Percentiles rank a stretch among this genome's conserved stretches.
Conservation (phyloP, 2,888 invertebrate species). For the Euplexia lucipara region DNA sequence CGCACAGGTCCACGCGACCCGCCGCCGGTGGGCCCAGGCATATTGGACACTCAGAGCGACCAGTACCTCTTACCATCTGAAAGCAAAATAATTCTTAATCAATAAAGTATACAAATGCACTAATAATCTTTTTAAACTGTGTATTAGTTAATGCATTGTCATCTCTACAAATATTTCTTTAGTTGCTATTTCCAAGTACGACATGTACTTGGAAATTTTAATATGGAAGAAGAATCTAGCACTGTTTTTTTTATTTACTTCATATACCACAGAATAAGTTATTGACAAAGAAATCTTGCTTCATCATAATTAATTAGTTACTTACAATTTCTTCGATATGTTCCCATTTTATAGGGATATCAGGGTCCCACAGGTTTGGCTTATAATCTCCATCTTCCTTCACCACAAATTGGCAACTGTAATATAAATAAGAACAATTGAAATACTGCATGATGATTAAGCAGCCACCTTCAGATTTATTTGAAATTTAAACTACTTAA, state of each 20-base stretch:
- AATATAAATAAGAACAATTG: conserved; percentile 49
- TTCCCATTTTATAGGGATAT: conserved; percentile 97
- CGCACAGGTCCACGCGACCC: conserved; percentile 98
- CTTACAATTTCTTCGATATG: conserved; percentile 98
- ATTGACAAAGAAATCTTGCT: too few species aligned
- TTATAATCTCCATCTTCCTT: conserved; percentile 95
- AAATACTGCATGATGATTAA: neutral
- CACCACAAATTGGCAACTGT: conserved; percentile 98
- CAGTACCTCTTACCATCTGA: conserved; percentile 84
- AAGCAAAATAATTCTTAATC: neutral
- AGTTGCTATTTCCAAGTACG: neutral
- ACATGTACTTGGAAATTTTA: too few species aligned
- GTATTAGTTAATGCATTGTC: neutral
- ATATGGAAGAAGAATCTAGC: too few species aligned
- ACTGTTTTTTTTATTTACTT: neutral
- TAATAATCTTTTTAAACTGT: too few species aligned
- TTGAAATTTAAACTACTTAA: neutral
- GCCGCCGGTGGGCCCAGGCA: conserved; percentile 97
- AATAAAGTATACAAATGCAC: neutral
- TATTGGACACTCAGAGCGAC: conserved; percentile 94
- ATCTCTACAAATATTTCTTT: neutral
- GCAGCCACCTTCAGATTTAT: neutral
- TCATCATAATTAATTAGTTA: conserved; percentile 59
- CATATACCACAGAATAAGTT: too few species aligned
- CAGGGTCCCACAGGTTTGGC: conserved; percentile 95